Evolutionary conservation across 2,797 vertebrate genomes (phyloP), one percentile per base, ranked within the genome.

Genomic region (Melopsittacus undulatus): DNA sequence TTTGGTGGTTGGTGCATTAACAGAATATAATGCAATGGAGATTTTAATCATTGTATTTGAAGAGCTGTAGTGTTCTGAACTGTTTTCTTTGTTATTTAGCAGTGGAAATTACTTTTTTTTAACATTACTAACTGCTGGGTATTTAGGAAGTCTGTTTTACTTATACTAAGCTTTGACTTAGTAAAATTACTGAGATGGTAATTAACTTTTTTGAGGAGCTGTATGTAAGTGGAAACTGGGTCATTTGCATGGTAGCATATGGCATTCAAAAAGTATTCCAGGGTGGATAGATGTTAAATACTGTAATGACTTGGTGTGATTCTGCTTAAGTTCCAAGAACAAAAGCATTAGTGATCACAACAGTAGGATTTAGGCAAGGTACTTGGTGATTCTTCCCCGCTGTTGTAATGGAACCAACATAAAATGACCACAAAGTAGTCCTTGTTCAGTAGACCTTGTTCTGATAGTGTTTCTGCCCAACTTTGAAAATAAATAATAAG

Each of bases 281-380:
- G n/a, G n/a, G 24, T n/a, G 24, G 54, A 46, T 66, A 18, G 7
- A 14, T 72, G 49, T 63, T 70, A 75, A 54, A 43, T 63, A 13
- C 17, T 64, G 2, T 24, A 57, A 3, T 27, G 42, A 12, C 32
- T 83, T 67, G 8, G 10, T 29, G 14, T 26, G 10, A 27, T 23
- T 32, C 75, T 68, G 43, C 40, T 32, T 15, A 26, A 72, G 38
- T 70, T 73, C 21, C 52, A 24, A 24, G 76, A 32, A 36, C 1
- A 1, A 56, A 48, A 19, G 21, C 0, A 0, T 46, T 36, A 34
- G 20, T 69, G 49, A 34, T 9, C 34, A 24, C 12, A 42, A 1
- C 3, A 46, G 21, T 11, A 30, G 89, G 42, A 9, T 72, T 83
- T 64, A 68, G 52, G 26, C n/a, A 52, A 66, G 62, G 34, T 73